Base-by-base conservation (phyloP, 2,888 invertebrate species). In the Tipula confusa region DNA sequence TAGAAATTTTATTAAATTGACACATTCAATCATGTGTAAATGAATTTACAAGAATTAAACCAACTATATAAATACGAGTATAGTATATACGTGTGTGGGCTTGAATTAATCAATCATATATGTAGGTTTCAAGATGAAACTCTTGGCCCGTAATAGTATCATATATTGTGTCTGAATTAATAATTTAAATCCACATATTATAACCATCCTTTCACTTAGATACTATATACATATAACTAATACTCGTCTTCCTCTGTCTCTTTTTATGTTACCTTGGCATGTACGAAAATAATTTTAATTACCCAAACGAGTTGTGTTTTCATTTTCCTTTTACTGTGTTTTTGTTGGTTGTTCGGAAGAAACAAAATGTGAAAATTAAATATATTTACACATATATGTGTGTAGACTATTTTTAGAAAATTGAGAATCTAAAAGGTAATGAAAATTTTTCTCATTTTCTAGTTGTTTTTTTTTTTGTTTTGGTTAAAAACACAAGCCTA, bases 261-360 rank as follows among this genome's bases (percentile, higher is more conserved):
- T 43, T 18, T 64, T 24, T n/a, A n/a, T n/a, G n/a, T 24, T 64
- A 64, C 64, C 64, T 64, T 24, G 64, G 64, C 24, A 24, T 64
- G 64, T 64, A 64, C 64, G 64, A 64, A 24, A 64, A 64, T 64
- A 64, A 64, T 24, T 64, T 64, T 64, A 64, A 64, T 64, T 64
- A 64, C 18, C 64, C 64, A 64, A 64, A 64, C 64, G 64, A 64
- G 64, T 64, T 64, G 64, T 64, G 11, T 64, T 64, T 43, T 43
- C 43, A 43, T 43, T 43, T 43, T 43, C 9, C n/a, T 13, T 64
- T 43, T 43, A n/a, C 5, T 64, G 24, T 24, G 24, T 24, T 24
- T 64, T 64, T 64, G 64, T 64, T 64, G 1, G 64, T 18, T 9
- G 18, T 64, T 64, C 9, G 24, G 64, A 43, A n/a, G 15, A 31